phyloP scores from a whole-genome alignment of 2,888 invertebrate species.

The Ophion ventricosus region DNA sequence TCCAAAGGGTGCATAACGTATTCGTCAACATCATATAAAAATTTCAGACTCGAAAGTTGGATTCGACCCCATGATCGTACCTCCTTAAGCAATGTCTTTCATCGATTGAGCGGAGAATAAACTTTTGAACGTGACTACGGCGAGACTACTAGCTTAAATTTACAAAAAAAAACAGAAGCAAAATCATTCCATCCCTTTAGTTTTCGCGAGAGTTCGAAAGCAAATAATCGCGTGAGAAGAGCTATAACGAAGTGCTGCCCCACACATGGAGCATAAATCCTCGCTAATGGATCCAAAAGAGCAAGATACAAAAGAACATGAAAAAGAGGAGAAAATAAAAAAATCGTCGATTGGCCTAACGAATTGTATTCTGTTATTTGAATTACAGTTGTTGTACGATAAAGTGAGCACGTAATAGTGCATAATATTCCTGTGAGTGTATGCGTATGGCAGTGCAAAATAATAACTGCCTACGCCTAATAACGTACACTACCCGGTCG shows the following conservation, averaged over 20 bases:
- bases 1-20: too few relatives aligned
- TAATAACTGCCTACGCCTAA: slow-evolving; percentile 78
- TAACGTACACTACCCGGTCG: slow-evolving; percentile 79
- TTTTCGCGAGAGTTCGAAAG: slow-evolving; percentile 2
- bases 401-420: slow-evolving; percentile 78
- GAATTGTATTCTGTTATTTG: slow-evolving; percentile 82
- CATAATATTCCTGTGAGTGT: slow-evolving; percentile 79
- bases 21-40: too few relatives aligned
- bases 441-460: slow-evolving; percentile 79
- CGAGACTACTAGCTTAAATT: too few relatives aligned
- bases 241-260: not conserved
- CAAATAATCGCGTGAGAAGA: slow-evolving; percentile 5
- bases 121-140: too few relatives aligned
- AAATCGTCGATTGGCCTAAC: slow-evolving; percentile 79
- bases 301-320: not conserved
- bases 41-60: too few relatives aligned
- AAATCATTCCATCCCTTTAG: not conserved
- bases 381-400: slow-evolving; percentile 82
- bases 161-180: slow-evolving; percentile 29
- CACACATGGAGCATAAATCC: not conserved
- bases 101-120: too few relatives aligned
- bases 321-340: slow-evolving; percentile 26
- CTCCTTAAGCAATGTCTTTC: too few relatives aligned
- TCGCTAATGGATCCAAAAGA: not conserved
- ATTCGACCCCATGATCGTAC: too few relatives aligned